phyloP scores from a whole-genome alignment of 2,113 vertebrate genomes.

The Origma solitaria region DNA sequence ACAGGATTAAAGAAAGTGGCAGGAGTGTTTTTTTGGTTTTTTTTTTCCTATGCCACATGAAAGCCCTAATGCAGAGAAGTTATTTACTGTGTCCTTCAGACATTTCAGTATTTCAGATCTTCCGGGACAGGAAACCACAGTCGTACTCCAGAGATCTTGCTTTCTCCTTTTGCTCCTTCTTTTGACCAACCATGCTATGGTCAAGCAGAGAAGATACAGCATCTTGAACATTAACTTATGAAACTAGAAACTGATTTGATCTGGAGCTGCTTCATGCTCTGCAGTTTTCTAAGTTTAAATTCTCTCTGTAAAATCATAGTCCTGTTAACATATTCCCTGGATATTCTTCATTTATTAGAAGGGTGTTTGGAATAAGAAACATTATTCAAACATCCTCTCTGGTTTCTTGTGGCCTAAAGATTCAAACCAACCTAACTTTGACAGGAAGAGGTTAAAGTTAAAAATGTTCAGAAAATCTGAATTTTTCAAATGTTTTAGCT shows the following conservation, averaged over 20 bases:
- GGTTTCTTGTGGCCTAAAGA: not conserved
- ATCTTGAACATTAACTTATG: not conserved
- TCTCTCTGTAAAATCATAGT: not conserved
- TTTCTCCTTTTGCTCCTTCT: not conserved
- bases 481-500: not conserved
- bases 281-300: not conserved
- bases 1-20: not conserved
- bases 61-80: not conserved
- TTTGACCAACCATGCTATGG: not conserved
- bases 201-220: not conserved
- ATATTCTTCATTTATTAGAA: not conserved
- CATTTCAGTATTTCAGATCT: not conserved
- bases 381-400: not conserved
- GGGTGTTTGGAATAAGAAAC: not conserved
- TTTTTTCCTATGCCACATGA: not conserved
- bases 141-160: not conserved
- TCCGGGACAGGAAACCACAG: not conserved
- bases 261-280: not conserved
- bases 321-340: not conserved
- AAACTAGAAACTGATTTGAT: not conserved
- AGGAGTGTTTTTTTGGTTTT: not conserved
- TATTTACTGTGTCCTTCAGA: not conserved
- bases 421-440: not conserved
- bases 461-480: not conserved
- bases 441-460: not conserved